Conservation (phyloP, 2,888 invertebrate species). For the Metallyticus violacea region DNA sequence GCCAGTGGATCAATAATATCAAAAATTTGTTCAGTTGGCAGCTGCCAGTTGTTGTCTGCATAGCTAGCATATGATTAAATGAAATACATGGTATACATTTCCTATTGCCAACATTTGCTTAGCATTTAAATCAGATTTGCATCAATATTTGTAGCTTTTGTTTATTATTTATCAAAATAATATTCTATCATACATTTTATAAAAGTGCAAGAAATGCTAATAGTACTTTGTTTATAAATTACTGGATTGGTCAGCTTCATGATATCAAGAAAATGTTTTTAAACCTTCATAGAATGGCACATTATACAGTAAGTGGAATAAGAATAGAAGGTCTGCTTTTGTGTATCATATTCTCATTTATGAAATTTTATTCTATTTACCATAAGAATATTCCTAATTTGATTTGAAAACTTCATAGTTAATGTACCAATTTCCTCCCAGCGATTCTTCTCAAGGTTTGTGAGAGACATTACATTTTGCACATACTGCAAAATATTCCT, state of each 20-base stretch:
- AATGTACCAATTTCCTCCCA: conserved; percentile 22
- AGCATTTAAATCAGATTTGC: too few relatives aligned
- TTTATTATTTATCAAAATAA: too few relatives aligned
- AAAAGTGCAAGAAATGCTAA: neutral
- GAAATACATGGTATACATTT: too few relatives aligned
- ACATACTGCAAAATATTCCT: conserved; percentile 25
- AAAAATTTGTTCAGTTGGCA: too few relatives aligned
- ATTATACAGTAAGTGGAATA: neutral
- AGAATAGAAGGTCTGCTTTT: neutral
- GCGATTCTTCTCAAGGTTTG: conserved; percentile 25
- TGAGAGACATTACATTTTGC: conserved; percentile 25
- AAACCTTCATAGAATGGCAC: neutral
- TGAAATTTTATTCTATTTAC: neutral
- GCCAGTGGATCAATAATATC: too few relatives aligned
- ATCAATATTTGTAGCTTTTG: too few relatives aligned
- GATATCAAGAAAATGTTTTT: neutral
- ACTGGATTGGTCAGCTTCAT: neutral
- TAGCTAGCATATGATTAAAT: too few relatives aligned
- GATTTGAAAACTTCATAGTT: neutral
- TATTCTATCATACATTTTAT: neutral
- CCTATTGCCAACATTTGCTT: too few relatives aligned
- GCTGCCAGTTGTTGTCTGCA: too few relatives aligned
- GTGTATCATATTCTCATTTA: neutral
- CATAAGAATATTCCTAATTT: neutral
- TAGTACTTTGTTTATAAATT: neutral